Evolutionary conservation across 2,888 invertebrate genomes (phyloP).

Genomic region (Dolichomitus sp.): DNA sequence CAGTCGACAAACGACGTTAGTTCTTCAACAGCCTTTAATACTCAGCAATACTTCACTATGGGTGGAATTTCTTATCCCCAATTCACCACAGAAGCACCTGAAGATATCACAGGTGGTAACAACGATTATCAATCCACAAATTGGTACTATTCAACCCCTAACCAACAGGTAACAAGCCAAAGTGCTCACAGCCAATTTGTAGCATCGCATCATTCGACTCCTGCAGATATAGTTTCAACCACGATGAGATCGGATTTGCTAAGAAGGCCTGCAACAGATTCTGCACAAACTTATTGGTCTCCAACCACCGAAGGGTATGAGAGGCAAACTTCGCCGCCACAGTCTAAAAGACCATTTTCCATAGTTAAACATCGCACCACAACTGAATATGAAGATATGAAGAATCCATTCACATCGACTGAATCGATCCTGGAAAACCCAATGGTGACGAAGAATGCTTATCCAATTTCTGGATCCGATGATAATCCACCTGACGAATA

Average conservation of each 20-base stretch:
- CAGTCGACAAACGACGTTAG: neutral
- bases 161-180: neutral
- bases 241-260: neutral
- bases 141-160: neutral
- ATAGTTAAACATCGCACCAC: too few relatives aligned
- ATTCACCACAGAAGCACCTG: neutral
- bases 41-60: neutral
- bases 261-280: neutral
- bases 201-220: neutral
- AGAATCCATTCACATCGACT: neutral
- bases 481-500: neutral
- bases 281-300: too few relatives aligned
- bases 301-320: too few relatives aligned
- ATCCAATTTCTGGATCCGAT: neutral
- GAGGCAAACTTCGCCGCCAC: too few relatives aligned
- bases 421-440: constrained; percentile 4
- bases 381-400: too few relatives aligned
- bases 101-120: neutral
- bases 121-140: neutral
- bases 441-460: neutral
- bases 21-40: neutral
- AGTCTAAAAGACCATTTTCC: too few relatives aligned
- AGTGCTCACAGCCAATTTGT: neutral
- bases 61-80: neutral
- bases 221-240: neutral